Base-by-base conservation (phyloP, 2,888 invertebrate species). In the Epinotia nisella region DNA sequence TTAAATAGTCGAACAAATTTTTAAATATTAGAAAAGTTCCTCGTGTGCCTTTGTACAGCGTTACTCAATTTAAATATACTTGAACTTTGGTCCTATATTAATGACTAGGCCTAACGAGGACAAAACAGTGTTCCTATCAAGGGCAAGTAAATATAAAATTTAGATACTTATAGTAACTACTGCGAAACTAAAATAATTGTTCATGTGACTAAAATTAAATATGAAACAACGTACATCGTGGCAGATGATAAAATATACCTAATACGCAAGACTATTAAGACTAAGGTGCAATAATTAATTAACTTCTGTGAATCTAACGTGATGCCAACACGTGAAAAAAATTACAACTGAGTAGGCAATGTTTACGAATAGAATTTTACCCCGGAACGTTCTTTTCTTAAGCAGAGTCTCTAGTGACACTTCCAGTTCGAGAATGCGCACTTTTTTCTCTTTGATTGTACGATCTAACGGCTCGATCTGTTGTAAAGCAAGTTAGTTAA, bases 381-480 rank as follows among this genome's bases (percentile, higher is more conserved):
- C 94, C 78, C 96, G 93, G 75, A 92, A 94, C 5, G 94, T 93
- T 84, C 96, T 97, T 81, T 95, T 95, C 85, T 96, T 96, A 85
- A 97, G 96, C 75, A 98, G 95, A 80, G 95, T 95, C 83, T 97
- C 96, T 82, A 98, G 88, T 79, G 98, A 97, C 58, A 95, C 95
- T 86, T 98, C 98, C 96, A 98, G 96, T 88, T 96, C 96, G 62
- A 94, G 94, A 66, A 97, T 97, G 85, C 98, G 97, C 75, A 96
- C 95, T 80, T 97, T 96, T 91, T 97, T 96, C 79, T 96, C 96
- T 85, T 96, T 96, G 79, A 98, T 98, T 82, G 97, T 97, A 76
- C 96, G 95, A 83, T 98, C 98, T 78, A 96, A 95, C 0, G 98
- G 98, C 83, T 98, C 97, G 82, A 98, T 97, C 91, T 96, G 95